Evolutionary conservation across 2,888 invertebrate genomes (phyloP).

Genomic region (Caenorhabditis sulstoni): DNA sequence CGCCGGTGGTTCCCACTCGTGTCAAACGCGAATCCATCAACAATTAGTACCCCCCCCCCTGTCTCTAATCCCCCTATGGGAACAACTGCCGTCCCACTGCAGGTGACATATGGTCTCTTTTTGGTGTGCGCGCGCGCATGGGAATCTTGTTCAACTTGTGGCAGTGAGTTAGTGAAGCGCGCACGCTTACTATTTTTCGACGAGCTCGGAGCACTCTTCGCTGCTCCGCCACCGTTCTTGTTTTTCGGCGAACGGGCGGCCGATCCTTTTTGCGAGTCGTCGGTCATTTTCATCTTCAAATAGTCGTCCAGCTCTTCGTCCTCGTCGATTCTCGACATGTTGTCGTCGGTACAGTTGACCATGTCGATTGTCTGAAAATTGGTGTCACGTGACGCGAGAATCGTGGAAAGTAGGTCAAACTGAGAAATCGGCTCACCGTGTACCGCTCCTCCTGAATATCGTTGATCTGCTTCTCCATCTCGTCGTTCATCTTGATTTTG

Average conservation of each 20-base stretch:
- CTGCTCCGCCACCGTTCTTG: not conserved
- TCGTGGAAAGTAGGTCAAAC: no score
- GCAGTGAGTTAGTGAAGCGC: no score
- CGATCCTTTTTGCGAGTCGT: slow-evolving; percentile 56
- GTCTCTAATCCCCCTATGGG: no score
- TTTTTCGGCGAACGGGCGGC: slow-evolving; percentile 45
- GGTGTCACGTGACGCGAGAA: no score
- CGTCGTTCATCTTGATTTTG: slow-evolving; percentile 65
- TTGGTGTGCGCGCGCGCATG: no score
- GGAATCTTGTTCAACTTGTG: no score
- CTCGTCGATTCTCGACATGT: slow-evolving; percentile 59
- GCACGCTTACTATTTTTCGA: slow-evolving; percentile 40
- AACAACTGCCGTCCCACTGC: no score
- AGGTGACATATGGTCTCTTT: not conserved
- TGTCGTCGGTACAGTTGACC: slow-evolving; percentile 60
- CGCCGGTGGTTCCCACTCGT: no score
- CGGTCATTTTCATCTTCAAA: slow-evolving; percentile 57
- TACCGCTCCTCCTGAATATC: slow-evolving; percentile 68
- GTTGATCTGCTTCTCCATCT: slow-evolving; percentile 69
- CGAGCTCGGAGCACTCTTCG: not conserved
- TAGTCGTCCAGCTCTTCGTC: slow-evolving; percentile 71
- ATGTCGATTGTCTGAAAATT: slow-evolving; percentile 66
- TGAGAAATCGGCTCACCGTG: slow-evolving; percentile 59
- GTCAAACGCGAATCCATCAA: no score
- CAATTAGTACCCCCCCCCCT: no score